phyloP scores from a whole-genome alignment of 1,140 invertebrate genomes.

The Drosophila ohnishii region DNA sequence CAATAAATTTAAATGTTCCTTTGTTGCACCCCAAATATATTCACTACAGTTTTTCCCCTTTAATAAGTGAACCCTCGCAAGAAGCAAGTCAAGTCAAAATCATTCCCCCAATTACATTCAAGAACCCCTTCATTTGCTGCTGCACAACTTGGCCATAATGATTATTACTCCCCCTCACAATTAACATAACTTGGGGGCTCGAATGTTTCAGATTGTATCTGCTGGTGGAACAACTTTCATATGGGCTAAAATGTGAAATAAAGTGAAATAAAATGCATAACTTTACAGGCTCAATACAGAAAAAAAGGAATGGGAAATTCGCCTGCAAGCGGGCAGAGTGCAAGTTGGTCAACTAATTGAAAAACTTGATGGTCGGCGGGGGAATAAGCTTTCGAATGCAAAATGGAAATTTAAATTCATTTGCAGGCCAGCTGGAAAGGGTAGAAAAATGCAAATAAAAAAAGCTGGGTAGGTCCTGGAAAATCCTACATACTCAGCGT shows the following conservation, averaged over 20 bases:
- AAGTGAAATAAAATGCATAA: constrained; percentile 42
- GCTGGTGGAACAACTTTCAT: not conserved
- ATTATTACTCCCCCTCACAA: constrained; percentile 24
- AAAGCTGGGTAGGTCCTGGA: not conserved
- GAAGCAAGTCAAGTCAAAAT: not conserved
- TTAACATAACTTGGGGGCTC: constrained; percentile 30
- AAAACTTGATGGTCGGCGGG: constrained; percentile 50
- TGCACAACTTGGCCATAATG: not conserved
- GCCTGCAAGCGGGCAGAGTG: constrained; percentile 36
- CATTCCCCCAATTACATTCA: constrained; percentile 3
- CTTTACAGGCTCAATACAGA: constrained; percentile 16
- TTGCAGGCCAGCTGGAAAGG: constrained; percentile 48
- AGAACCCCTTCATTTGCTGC: constrained; percentile 10
- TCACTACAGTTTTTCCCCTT: not conserved
- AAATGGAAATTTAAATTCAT: constrained; percentile 69
- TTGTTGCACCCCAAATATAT: not conserved
- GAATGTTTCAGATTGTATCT: constrained; percentile 20
- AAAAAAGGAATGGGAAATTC: constrained; percentile 7
- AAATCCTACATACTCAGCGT: constrained; percentile 55
- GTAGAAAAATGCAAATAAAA: not conserved
- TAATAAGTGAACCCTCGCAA: not conserved
- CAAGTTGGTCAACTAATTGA: constrained; percentile 65
- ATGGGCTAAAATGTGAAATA: constrained; percentile 14
- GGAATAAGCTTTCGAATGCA: constrained; percentile 22
- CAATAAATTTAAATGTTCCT: not conserved